A percentile compares a stretch with the other conserved stretches of the same genome.
phyloP scores from a whole-genome alignment of 2,113 vertebrate genomes.

The Oenanthe oenanthe region DNA sequence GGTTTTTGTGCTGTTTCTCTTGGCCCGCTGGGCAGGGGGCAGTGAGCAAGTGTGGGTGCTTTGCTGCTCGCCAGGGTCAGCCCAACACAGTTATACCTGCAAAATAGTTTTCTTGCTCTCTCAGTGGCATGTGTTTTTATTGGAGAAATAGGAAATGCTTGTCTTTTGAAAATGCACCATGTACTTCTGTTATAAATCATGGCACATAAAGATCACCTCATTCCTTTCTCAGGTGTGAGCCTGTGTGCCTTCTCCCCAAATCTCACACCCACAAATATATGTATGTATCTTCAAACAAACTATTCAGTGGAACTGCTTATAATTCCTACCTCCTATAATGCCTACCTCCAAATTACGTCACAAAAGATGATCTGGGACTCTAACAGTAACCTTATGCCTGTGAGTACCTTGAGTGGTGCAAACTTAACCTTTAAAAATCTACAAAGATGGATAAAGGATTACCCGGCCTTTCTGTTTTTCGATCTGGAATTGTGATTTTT shows the following conservation, averaged over 20 bases:
- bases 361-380: not conserved
- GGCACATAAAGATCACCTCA: not conserved
- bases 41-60: not conserved
- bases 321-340: not conserved
- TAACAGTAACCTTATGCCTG: not conserved
- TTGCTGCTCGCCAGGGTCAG: not conserved
- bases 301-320: not conserved
- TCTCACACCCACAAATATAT: no score
- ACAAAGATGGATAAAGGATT: not conserved
- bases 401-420: accelerated
- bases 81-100: not conserved
- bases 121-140: not conserved
- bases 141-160: not conserved
- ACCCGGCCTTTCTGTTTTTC: not conserved
- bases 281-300: not conserved
- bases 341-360: not conserved
- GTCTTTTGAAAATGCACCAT: not conserved
- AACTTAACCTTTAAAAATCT: not conserved
- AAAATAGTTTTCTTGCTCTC: not conserved
- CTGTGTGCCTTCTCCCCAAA: not conserved
- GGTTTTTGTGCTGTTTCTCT: not conserved
- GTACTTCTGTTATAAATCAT: not conserved
- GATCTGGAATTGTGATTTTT: not conserved
- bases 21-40: accelerated
- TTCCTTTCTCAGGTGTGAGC: not conserved